phyloP scores from a whole-genome alignment of 2,888 invertebrate species.

The Acrocera orbiculus region DNA sequence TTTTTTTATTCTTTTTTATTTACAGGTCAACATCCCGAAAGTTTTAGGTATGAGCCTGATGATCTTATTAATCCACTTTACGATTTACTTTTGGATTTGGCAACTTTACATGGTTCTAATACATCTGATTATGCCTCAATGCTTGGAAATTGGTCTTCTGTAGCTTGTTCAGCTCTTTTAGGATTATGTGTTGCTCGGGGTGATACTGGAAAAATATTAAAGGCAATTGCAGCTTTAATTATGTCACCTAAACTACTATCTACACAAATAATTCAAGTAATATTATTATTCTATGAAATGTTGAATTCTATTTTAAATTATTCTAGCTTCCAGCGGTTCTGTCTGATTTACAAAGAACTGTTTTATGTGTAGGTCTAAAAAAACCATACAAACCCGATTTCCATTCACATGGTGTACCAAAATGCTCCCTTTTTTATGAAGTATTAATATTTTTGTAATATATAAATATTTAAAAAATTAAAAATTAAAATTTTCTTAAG shows the following conservation, averaged over 20 bases:
- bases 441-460: conserved; percentile 19
- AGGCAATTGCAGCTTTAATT: conserved; percentile 69
- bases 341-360: conserved; percentile 70
- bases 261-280: conserved; percentile 62
- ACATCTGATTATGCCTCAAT: conserved; percentile 21
- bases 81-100: conserved; percentile 64
- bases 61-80: conserved; percentile 63
- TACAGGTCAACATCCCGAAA: conserved; percentile 27
- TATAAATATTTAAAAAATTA: conserved; percentile 11
- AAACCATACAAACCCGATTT: conserved; percentile 72
- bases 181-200: conserved; percentile 86
- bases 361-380: conserved; percentile 73
- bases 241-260: conserved; percentile 68
- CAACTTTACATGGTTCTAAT: conserved; percentile 44
- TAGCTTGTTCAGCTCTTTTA: conserved; percentile 81
- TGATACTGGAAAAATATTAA: conserved; percentile 76
- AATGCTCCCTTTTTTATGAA: conserved; percentile 51
- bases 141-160: conserved; percentile 58
- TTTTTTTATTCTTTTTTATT: conserved; percentile 5
- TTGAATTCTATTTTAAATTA: conserved; percentile 1
- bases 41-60: conserved; percentile 28
- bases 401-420: conserved; percentile 74
- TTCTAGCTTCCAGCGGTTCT: conserved; percentile 56
- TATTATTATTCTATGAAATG: conserved; percentile 2
- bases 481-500: conserved; percentile 12